These are phyloP conservation scores for Aphis craccivora DNA, from an alignment of 1,140 invertebrate genomes.

Conservation along the genomic window DNA sequence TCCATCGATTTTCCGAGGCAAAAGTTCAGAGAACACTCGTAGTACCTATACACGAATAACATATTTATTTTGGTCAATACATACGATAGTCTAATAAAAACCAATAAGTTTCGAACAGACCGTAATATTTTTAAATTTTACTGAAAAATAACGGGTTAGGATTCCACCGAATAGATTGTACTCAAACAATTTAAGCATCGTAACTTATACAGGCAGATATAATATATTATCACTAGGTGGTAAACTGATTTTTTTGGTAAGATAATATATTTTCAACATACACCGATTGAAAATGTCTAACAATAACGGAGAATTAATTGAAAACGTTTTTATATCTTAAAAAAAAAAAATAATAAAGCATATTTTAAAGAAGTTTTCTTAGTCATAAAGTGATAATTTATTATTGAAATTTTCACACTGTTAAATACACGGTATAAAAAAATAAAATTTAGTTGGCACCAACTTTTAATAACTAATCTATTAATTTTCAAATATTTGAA, in stretches of 20 bases:
- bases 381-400: no score
- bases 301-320: neutral
- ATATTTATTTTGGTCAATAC: slow-evolving; percentile 3
- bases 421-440: no score
- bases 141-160: neutral
- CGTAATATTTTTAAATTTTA: neutral
- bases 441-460: neutral
- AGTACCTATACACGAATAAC: neutral
- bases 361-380: neutral
- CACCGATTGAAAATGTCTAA: neutral
- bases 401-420: neutral
- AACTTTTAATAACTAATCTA: neutral
- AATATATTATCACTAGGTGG: neutral
- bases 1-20: neutral
- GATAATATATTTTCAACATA: neutral
- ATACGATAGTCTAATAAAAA: neutral
- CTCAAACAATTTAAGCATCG: neutral
- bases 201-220: neutral
- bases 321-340: neutral
- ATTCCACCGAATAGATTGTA: neutral
- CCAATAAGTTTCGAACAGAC: neutral
- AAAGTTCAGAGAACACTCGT: neutral
- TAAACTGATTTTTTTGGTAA: neutral
- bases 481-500: neutral
- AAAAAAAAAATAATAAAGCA: neutral